These are phyloP conservation scores for Turnix velox DNA, from an alignment of 2,113 vertebrate species.

Conservation along the genomic window DNA sequence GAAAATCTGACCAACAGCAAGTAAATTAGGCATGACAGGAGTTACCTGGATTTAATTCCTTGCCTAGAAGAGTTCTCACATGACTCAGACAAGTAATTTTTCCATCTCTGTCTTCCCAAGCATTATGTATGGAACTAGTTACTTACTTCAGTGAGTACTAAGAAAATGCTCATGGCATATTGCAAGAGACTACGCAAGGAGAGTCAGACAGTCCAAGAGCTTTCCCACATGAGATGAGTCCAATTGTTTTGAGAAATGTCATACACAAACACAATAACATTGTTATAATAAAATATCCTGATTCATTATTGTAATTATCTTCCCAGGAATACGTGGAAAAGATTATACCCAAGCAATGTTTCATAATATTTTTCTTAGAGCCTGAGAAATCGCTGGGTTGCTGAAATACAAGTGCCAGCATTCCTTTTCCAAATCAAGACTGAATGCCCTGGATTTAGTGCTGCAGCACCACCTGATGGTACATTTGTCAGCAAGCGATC, in stretches of 20 bases:
- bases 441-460: neutral
- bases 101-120: neutral
- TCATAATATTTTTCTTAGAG: conserved; percentile 3
- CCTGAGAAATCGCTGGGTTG: neutral
- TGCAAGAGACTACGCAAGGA: neutral
- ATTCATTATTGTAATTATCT: conserved; percentile 4
- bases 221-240: neutral
- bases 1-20: neutral
- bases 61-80: neutral
- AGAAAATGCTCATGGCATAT: neutral
- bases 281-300: neutral
- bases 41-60: neutral
- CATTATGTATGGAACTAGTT: neutral
- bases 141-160: neutral
- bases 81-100: neutral
- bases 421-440: neutral
- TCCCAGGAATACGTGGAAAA: conserved; percentile 3
- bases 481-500: neutral
- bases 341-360: neutral
- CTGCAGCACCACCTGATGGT: conserved; percentile 32
- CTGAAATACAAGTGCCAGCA: neutral
- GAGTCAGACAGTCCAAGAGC: neutral
- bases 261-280: neutral
- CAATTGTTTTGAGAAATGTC: neutral
- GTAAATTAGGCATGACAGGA: neutral